Conservation (phyloP, 2,888 invertebrate species). For the Drosophila nigricruria region DNA sequence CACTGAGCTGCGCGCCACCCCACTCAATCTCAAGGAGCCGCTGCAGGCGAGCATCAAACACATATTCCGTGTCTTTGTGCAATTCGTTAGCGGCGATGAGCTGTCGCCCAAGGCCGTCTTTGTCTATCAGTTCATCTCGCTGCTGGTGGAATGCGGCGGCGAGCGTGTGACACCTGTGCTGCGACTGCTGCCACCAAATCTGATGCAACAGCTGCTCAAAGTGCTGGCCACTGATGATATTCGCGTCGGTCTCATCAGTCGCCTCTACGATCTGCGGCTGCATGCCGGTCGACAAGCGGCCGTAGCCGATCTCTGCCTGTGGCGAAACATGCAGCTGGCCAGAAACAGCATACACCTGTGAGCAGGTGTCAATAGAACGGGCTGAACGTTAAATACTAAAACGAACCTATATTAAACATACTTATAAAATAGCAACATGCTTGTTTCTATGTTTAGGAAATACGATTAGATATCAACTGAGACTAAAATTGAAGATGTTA, state of each 20-base stretch:
- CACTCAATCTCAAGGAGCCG: conserved; percentile 87
- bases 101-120: conserved; percentile 94
- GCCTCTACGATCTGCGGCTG: conserved; percentile 90
- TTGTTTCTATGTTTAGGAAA: neutral
- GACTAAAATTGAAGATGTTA: too few relatives aligned
- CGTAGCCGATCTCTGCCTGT: conserved; percentile 94
- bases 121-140: conserved; percentile 91
- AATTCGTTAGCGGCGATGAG: conserved; percentile 88
- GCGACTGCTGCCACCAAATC: conserved; percentile 90
- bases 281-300: conserved; percentile 92
- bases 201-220: conserved; percentile 93
- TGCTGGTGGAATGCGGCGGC: conserved; percentile 91
- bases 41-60: conserved; percentile 89
- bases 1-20: conserved; percentile 65
- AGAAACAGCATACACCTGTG: conserved; percentile 83
- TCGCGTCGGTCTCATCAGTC: conserved; percentile 83
- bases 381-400: conserved; percentile 12
- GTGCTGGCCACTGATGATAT: conserved; percentile 85
- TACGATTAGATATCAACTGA: neutral
- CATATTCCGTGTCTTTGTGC: conserved; percentile 90
- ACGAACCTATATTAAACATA: conserved; percentile 19
- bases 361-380: conserved; percentile 25
- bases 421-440: conserved; percentile 12
- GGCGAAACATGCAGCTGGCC: conserved; percentile 91
- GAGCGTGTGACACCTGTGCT: conserved; percentile 90